Base-by-base conservation (phyloP, 2,888 invertebrate species). In the Camponotus fellah region DNA sequence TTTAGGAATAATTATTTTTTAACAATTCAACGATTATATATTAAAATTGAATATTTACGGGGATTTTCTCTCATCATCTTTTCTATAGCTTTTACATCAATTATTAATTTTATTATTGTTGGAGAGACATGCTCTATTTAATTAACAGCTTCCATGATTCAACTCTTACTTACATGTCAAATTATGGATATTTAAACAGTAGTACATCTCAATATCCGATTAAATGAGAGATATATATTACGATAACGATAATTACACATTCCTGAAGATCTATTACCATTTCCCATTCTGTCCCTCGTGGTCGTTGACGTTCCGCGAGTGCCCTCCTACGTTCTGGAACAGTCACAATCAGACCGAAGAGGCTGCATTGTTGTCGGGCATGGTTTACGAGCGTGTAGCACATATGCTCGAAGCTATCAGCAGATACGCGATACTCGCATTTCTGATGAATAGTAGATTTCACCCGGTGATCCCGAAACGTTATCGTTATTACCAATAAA, bases 291-390 rank as follows among this genome's bases (percentile, higher is more conserved):
- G 75, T 60, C n/a, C 49, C 53, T 43, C 53, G 64, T 46, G 66
- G 76, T 86, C 86, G 64, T 62, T 77, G 86, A 89, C 83, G 83
- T 83, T 76, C 60, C 62, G 8, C 17, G 5, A n/a, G 49, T 64
- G 53, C 21, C 82, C 83, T 82, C 40, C 64, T 62, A 69, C 65
- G 26, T 72, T 64, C 69, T 87, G 87, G 91, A 90, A 93, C 91
- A 93, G 92, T 93, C 89, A 90, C 91, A 93, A 93, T 93, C 92
- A 91, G 91, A 85, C 88, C 91, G 90, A 89, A 88, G 89, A 91
- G 91, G 80, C 81, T 83, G 87, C 90, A 93, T 93, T 94, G 93
- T 93, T 91, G 89, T 71, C 83, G 77, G 26, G 80, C 58, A 84
- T 92, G 89, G 92, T 94, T 94, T 94, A 94, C 90, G 93, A 93